Evolutionary conservation across 1,140 invertebrate species (phyloP).

Genomic region (Trissolcus basalis): DNA sequence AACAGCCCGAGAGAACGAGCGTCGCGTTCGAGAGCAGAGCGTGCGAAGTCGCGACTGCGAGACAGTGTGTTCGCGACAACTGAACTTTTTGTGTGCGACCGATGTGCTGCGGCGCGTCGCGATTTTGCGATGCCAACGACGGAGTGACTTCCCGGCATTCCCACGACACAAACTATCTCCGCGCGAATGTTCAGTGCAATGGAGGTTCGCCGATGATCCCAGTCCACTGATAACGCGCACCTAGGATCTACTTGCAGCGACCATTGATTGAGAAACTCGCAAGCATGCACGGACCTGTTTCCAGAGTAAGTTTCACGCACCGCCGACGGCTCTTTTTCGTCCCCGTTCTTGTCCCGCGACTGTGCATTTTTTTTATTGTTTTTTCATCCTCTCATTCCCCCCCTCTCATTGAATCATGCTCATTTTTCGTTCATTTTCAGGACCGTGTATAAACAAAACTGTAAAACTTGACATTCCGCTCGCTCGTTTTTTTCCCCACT

Average conservation of each 20-base stretch:
- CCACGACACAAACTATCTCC: neutral
- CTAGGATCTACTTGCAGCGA: neutral
- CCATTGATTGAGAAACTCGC: neutral
- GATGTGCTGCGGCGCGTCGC: neutral
- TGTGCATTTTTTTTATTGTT: no score
- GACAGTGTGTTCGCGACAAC: neutral
- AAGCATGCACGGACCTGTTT: neutral
- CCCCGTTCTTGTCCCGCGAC: no score
- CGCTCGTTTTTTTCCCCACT: no score
- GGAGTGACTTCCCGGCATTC: neutral
- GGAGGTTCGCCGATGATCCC: neutral
- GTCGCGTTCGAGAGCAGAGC: constrained; percentile 2
- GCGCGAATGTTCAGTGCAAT: neutral
- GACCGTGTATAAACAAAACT: no score
- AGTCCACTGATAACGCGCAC: neutral
- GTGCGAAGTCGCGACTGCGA: constrained; percentile 12
- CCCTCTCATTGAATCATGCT: no score
- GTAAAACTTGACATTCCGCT: no score
- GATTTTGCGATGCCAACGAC: neutral
- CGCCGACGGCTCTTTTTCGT: neutral
- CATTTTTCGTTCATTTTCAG: no score
- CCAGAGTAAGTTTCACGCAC: neutral
- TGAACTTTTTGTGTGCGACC: no score
- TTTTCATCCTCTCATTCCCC: no score
- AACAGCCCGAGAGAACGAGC: constrained; percentile 18